These are phyloP conservation scores for Boloria selene DNA, from an alignment of 2,888 invertebrate species.

Conservation along the genomic window DNA sequence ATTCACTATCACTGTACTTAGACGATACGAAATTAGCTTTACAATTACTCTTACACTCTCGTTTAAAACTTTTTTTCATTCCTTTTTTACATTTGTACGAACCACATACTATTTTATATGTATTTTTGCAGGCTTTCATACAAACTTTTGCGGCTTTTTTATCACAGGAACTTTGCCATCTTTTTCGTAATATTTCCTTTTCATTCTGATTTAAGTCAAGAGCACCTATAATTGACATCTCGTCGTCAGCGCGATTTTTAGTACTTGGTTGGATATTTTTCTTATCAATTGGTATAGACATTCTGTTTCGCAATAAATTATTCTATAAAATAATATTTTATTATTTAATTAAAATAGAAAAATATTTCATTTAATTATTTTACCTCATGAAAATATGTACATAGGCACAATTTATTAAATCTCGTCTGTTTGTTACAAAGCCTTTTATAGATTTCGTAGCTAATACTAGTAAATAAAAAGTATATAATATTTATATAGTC, in stretches of 20 bases:
- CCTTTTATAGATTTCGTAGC: no score
- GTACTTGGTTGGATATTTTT: neutral
- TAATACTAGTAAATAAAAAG: no score
- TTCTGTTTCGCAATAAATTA: neutral
- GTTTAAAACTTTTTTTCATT: slow-evolving; percentile 49
- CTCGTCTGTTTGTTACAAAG: no score
- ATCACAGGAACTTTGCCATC: slow-evolving; percentile 45
- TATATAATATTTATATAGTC: no score
- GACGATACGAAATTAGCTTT: slow-evolving; percentile 39
- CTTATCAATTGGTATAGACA: neutral
- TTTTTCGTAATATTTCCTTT: slow-evolving; percentile 41
- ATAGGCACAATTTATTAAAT: no score
- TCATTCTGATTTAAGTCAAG: slow-evolving; percentile 37
- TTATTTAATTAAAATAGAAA: neutral
- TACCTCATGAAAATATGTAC: no score
- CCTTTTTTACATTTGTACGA: slow-evolving; percentile 46
- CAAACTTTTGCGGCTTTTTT: slow-evolving; percentile 48
- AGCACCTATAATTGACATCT: slow-evolving; percentile 22
- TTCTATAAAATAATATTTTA: slow-evolving; percentile 2
- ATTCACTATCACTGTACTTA: slow-evolving; percentile 24
- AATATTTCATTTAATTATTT: no score
- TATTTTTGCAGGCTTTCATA: slow-evolving; percentile 46
- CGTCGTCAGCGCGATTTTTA: slow-evolving; percentile 7
- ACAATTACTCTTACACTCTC: slow-evolving; percentile 51
- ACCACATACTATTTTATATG: slow-evolving; percentile 45